Evolutionary conservation across 2,888 invertebrate species (phyloP).

Genomic region (Sphaerophoria rueppellii): DNA sequence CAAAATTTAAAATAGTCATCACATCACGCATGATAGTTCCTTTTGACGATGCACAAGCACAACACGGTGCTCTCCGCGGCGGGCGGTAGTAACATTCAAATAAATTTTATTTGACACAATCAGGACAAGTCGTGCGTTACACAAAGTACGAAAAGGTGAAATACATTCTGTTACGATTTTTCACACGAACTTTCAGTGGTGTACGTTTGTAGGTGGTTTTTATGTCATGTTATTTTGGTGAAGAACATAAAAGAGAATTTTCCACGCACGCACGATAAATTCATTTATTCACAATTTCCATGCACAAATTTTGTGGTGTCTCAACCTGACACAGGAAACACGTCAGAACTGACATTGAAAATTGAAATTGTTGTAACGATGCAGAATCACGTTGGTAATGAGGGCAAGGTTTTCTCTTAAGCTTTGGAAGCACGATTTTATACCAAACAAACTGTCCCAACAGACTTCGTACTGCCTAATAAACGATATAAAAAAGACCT

Average conservation of each 20-base stretch:
- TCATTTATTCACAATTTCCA: conserved; percentile 22
- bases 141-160: neutral
- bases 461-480: too few species aligned
- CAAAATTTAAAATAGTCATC: neutral
- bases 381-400: too few species aligned
- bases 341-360: neutral
- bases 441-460: too few species aligned
- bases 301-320: conserved; percentile 1
- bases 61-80: too few species aligned
- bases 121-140: conserved; percentile 12
- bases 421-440: too few species aligned
- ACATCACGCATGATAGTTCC: neutral
- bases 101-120: conserved; percentile 28
- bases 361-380: neutral
- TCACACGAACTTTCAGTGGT: conserved; percentile 2
- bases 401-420: too few species aligned
- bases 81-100: neutral
- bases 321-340: neutral
- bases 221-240: neutral
- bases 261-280: neutral
- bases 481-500: too few species aligned
- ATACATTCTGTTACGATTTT: neutral
- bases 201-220: neutral
- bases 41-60: neutral
- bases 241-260: conserved; percentile 10